A percentile compares a stretch with the other conserved stretches of the same genome.
Conservation (phyloP, 2,888 invertebrate species). For the Amphipyra berbera region DNA sequence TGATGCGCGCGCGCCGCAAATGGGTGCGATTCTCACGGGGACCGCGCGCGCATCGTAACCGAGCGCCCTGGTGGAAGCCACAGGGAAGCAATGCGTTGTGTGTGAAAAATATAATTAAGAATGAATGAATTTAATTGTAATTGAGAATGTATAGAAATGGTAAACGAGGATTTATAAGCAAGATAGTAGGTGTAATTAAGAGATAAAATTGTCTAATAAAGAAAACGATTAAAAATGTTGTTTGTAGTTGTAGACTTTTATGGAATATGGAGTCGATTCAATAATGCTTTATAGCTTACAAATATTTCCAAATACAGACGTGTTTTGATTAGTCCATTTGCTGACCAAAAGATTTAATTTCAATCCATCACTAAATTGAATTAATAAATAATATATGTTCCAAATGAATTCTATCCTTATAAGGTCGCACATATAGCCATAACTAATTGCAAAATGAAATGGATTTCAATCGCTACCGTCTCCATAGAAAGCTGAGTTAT, state of each 20-base stretch:
- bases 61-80: slow-evolving; percentile 21
- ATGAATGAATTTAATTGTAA: slow-evolving; percentile 16
- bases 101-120: slow-evolving; percentile 32
- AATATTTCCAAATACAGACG: slow-evolving; percentile 8
- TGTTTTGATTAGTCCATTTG: slow-evolving; percentile 17
- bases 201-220: background rate
- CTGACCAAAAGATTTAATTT: slow-evolving; percentile 29
- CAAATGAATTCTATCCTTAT: slow-evolving; percentile 48
- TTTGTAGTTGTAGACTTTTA: background rate
- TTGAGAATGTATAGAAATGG: slow-evolving; percentile 10
- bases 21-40: slow-evolving; percentile 77
- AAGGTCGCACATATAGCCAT: slow-evolving; percentile 48
- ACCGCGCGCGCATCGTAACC: slow-evolving; percentile 32
- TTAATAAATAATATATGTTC: slow-evolving; percentile 37
- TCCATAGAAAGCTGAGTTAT: slow-evolving; percentile 58
- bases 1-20: slow-evolving; percentile 70
- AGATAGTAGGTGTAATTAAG: background rate
- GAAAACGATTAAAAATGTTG: background rate
- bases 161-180: background rate
- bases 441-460: slow-evolving; percentile 53
- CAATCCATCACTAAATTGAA: slow-evolving; percentile 38
- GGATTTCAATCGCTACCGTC: slow-evolving; percentile 56
- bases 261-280: background rate
- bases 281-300: background rate
- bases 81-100: slow-evolving; percentile 32